Percentiles rank a stretch among this genome's conserved stretches.
phyloP scores from a whole-genome alignment of 2,113 vertebrate genomes.

The Phoenicopterus ruber region DNA sequence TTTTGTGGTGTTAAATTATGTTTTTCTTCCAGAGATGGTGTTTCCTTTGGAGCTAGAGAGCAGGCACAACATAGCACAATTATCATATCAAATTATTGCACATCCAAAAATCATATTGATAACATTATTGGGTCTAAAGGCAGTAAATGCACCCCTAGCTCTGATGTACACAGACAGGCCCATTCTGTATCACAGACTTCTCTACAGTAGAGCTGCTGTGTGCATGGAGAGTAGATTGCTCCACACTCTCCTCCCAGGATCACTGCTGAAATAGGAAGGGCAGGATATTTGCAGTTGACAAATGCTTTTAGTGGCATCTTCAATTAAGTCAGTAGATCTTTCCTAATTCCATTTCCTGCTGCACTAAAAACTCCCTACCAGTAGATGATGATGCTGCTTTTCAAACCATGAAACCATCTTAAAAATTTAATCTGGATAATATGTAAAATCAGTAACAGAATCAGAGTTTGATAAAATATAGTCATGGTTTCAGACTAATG shows the following conservation, averaged over 20 bases:
- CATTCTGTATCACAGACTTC: not conserved
- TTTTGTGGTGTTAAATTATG: not conserved
- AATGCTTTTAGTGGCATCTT: conserved; percentile 16
- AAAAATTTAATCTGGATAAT: conserved; percentile 19
- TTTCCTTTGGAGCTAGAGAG: not conserved
- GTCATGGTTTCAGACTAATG: not conserved
- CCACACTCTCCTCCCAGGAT: not conserved
- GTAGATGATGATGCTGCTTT: conserved; percentile 15
- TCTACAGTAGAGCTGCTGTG: not conserved
- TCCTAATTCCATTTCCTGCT: not conserved
- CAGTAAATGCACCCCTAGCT: not conserved
- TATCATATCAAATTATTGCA: not conserved
- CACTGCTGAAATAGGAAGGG: not conserved
- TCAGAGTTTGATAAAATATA: conserved; percentile 20
- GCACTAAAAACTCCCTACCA: conserved; percentile 11
- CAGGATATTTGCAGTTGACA: not conserved
- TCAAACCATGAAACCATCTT: not conserved
- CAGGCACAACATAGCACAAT: not conserved
- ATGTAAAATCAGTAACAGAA: conserved; percentile 21
- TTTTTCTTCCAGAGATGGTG: not conserved
- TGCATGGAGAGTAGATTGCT: not conserved
- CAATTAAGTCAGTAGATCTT: conserved; percentile 21
- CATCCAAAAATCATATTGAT: not conserved
- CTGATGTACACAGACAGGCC: not conserved
- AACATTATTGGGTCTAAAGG: not conserved